These are phyloP conservation scores for Spondyliosoma cantharus DNA, from an alignment of 2,797 vertebrate genomes.

Conservation along the genomic window DNA sequence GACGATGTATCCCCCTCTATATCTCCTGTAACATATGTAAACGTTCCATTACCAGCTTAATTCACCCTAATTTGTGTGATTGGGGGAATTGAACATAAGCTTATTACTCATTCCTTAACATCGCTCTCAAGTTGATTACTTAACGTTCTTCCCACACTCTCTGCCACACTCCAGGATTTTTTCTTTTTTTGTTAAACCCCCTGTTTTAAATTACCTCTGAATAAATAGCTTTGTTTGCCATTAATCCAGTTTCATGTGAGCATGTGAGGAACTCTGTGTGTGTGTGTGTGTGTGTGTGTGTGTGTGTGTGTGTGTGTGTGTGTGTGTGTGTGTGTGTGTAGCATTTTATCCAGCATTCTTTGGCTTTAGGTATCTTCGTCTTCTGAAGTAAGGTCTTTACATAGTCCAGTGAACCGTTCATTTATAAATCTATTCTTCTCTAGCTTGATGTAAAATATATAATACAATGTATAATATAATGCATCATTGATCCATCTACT, in stretches of 20 bases:
- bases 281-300: too few species aligned
- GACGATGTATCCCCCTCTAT: constrained; percentile 39
- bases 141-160: constrained; percentile 83
- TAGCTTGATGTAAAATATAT: too few species aligned
- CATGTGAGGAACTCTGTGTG: constrained; percentile 71
- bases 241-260: constrained; percentile 83
- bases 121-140: constrained; percentile 82
- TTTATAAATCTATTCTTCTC: too few species aligned
- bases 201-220: constrained; percentile 81
- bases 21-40: constrained; percentile 61
- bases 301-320: constrained; percentile 10
- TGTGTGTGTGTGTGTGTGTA: constrained; percentile 43
- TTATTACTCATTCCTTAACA: constrained; percentile 83
- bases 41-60: constrained; percentile 71
- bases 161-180: constrained; percentile 76
- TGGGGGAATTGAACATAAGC: constrained; percentile 80
- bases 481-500: too few species aligned
- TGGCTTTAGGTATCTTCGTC: too few species aligned
- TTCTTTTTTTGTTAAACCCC: constrained; percentile 70
- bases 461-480: too few species aligned
- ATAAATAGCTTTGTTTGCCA: constrained; percentile 86
- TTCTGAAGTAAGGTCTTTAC: too few species aligned
- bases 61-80: constrained; percentile 82
- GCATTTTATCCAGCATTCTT: too few species aligned
- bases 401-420: too few species aligned